These are phyloP conservation scores for Neoitamus cyanurus DNA, from an alignment of 2,888 invertebrate species.

Conservation along the genomic window DNA sequence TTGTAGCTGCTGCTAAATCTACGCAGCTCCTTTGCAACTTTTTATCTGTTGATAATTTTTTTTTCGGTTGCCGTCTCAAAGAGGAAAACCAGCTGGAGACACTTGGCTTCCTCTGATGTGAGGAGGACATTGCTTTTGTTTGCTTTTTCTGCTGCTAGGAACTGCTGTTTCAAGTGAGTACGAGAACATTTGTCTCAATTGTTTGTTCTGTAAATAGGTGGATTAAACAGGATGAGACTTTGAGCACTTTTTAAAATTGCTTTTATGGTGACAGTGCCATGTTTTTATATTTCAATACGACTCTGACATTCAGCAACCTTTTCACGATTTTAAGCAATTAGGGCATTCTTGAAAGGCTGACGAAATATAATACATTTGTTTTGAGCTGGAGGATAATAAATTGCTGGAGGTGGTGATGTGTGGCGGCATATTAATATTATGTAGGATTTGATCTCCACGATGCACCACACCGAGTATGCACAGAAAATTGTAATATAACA, in stretches of 20 bases:
- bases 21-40: constrained; percentile 65
- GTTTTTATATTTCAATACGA: neutral
- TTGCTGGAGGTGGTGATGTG: no score
- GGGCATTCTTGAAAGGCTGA: neutral
- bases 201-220: constrained; percentile 4
- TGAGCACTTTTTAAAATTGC: neutral
- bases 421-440: no score
- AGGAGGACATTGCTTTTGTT: constrained; percentile 56
- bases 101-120: constrained; percentile 73
- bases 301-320: neutral
- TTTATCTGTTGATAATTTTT: constrained; percentile 58
- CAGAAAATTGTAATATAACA: neutral
- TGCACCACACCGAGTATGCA: neutral
- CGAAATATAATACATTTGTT: neutral
- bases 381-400: no score
- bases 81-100: constrained; percentile 86
- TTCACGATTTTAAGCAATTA: neutral
- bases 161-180: constrained; percentile 46
- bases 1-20: constrained; percentile 59
- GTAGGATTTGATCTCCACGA: no score
- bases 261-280: constrained; percentile 12
- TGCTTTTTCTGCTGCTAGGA: constrained; percentile 41
- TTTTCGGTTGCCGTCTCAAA: constrained; percentile 71
- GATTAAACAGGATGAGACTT: neutral
- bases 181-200: constrained; percentile 12